Percentiles rank a stretch among this genome's conserved stretches.
Evolutionary conservation across 2,888 invertebrate species (phyloP).

Genomic region (Tenthredo scrophulariae): DNA sequence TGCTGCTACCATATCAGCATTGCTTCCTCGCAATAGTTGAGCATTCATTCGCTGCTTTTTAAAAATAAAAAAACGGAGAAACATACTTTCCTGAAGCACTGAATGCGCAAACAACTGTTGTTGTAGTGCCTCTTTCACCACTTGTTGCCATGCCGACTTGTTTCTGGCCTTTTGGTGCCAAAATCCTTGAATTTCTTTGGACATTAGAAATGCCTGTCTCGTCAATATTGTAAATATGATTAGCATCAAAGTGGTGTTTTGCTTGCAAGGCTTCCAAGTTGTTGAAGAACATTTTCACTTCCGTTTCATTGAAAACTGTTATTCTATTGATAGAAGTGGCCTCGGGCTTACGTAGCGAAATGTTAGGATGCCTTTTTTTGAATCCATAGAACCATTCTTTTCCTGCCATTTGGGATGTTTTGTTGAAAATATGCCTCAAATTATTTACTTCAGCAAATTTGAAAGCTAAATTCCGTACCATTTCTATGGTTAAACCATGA

Average conservation of each 20-base stretch:
- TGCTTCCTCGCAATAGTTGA: conserved; percentile 58
- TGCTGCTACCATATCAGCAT: conserved; percentile 53
- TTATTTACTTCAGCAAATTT: conserved; percentile 61
- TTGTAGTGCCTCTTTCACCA: conserved; percentile 65
- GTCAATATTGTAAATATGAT: conserved; percentile 64
- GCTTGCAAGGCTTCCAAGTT: conserved; percentile 55
- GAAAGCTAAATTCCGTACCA: conserved; percentile 61
- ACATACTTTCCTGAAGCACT: conserved; percentile 71
- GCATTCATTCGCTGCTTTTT: conserved; percentile 67
- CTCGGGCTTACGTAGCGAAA: conserved; percentile 57
- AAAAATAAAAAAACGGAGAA: conserved; percentile 73
- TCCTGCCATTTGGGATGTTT: conserved; percentile 59
- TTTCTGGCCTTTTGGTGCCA: conserved; percentile 68
- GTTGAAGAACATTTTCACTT: conserved; percentile 60
- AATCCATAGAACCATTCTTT: conserved; percentile 55
- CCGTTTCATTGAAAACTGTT: conserved; percentile 60
- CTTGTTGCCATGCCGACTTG: conserved; percentile 70
- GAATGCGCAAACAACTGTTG: conserved; percentile 71
- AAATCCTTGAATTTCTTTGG: conserved; percentile 62
- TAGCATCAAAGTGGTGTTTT: conserved; percentile 57
- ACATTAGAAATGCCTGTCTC: conserved; percentile 65
- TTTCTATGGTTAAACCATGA: conserved; percentile 57
- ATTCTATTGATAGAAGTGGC: conserved; percentile 60
- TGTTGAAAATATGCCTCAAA: conserved; percentile 62
- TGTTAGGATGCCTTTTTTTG: conserved; percentile 56